Evolutionary conservation across 2,888 invertebrate genomes (phyloP), one percentile per base, ranked within the genome.

Genomic region (Allygus modestus): DNA sequence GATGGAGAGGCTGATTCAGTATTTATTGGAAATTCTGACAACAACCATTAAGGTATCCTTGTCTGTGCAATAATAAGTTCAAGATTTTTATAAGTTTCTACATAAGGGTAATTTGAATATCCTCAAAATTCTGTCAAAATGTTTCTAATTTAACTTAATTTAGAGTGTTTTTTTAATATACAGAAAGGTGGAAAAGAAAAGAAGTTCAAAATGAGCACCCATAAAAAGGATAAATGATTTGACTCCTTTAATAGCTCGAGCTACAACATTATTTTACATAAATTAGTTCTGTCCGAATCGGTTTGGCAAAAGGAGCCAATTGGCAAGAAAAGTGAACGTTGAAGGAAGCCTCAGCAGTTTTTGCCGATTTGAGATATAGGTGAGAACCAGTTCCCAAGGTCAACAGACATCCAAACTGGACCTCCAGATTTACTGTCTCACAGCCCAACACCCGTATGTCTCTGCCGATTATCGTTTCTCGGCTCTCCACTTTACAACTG

Each of bases 341-440:
- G 4, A 28, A 65, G 65, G 65, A 65, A 65, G 65, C 65, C 65
- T 65, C 28, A 28, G 23, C 12, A 65, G 9, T 65, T 65, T 65
- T 65, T 65, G 65, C 65, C 15, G 17, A 65, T 65, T 15, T 15
- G 65, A 65, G 65, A 65, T 65, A 41, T 23, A 73, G 73, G 23
- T 73, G 46, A 46, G 75, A 77, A 77, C 75, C 75, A 46, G 75
- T 46, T 77, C 46, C 28, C 75, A 77, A 77, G 75, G 75, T 77
- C 75, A 17, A 0, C 46, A 17, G 75, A 77, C 71, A 69, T 41
- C 43, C 73, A 26, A 41, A 20, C 75, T 43, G 69, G 41, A 15
- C 5, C 58, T 20, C 5, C 5, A 28, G 65, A 65, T 65, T 65
- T 28, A 65, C 65, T 65, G 65, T 9, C 5, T 65, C 65, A 65